Conservation (phyloP, 2,797 vertebrate species). For the Decapterus maruadsi region DNA sequence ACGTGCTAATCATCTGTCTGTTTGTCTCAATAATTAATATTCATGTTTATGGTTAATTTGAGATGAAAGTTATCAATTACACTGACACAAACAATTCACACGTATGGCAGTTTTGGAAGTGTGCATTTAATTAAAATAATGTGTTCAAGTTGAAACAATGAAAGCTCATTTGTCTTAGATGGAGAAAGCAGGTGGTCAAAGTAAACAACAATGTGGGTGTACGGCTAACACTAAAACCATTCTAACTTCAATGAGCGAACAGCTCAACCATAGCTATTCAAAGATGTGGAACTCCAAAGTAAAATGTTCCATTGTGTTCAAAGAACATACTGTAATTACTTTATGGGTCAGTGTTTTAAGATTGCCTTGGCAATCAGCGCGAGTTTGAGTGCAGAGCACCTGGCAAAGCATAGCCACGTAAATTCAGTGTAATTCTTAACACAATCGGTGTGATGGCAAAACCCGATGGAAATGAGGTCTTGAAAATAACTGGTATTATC, state of each 20-base stretch:
- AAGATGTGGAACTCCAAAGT: slow-evolving; percentile 12
- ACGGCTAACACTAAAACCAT: slow-evolving; percentile 5
- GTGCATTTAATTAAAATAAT: slow-evolving; percentile 1
- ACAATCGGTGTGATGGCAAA: background rate
- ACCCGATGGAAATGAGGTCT: background rate
- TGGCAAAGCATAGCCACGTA: slow-evolving; percentile 15
- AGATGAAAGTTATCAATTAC: background rate
- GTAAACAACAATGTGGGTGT: slow-evolving; percentile 10
- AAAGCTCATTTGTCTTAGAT: slow-evolving; percentile 14
- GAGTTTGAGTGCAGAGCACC: slow-evolving; percentile 22
- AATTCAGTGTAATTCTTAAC: slow-evolving; percentile 18
- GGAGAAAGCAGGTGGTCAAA: slow-evolving; percentile 22
- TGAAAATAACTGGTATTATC: slow-evolving; percentile 14
- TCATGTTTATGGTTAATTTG: background rate
- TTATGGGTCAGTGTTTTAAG: slow-evolving; percentile 39
- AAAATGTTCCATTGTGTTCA: slow-evolving; percentile 34
- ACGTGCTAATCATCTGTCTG: background rate
- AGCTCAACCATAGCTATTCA: slow-evolving; percentile 40
- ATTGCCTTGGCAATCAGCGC: slow-evolving; percentile 12
- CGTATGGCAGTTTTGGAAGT: background rate
- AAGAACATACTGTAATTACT: slow-evolving; percentile 44
- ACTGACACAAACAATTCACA: background rate
- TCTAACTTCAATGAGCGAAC: slow-evolving; percentile 21
- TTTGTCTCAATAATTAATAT: background rate
- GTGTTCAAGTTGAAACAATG: slow-evolving; percentile 10